phyloP scores from a whole-genome alignment of 1,140 invertebrate species.

The Bombyx mandarina region DNA sequence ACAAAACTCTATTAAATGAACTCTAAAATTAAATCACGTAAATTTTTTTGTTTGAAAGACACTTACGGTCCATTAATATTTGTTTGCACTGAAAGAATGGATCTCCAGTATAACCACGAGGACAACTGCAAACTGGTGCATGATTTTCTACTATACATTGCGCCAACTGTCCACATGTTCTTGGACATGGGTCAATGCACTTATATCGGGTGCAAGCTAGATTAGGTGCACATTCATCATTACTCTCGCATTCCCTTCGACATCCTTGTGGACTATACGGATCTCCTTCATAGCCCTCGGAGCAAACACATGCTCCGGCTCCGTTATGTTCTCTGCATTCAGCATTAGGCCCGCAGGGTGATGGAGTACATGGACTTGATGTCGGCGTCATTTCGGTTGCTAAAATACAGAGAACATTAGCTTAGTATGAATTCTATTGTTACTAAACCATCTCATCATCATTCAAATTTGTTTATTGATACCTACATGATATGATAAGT shows the following conservation, averaged over 20 bases:
- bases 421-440: neutral
- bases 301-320: constrained; percentile 79
- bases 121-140: constrained; percentile 83
- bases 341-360: constrained; percentile 79
- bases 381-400: constrained; percentile 63
- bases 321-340: constrained; percentile 78
- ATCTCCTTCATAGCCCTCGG: constrained; percentile 79
- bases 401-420: constrained; percentile 21
- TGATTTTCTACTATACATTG: constrained; percentile 82
- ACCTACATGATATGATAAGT: constrained; percentile 49
- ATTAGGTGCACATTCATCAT: constrained; percentile 79
- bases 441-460: constrained; percentile 4
- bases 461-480: constrained; percentile 4
- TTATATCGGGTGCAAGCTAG: constrained; percentile 82
- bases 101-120: constrained; percentile 81
- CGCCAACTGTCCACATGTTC: constrained; percentile 80
- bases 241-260: constrained; percentile 82
- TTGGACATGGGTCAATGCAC: constrained; percentile 83
- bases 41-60: constrained; percentile 4
- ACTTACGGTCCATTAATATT: constrained; percentile 71
- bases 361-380: constrained; percentile 76
- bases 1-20: neutral
- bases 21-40: neutral
- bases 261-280: constrained; percentile 78
- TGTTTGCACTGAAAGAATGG: constrained; percentile 83